Evolutionary conservation across 1,140 invertebrate genomes (phyloP).

Genomic region (Odontomachus brunneus): DNA sequence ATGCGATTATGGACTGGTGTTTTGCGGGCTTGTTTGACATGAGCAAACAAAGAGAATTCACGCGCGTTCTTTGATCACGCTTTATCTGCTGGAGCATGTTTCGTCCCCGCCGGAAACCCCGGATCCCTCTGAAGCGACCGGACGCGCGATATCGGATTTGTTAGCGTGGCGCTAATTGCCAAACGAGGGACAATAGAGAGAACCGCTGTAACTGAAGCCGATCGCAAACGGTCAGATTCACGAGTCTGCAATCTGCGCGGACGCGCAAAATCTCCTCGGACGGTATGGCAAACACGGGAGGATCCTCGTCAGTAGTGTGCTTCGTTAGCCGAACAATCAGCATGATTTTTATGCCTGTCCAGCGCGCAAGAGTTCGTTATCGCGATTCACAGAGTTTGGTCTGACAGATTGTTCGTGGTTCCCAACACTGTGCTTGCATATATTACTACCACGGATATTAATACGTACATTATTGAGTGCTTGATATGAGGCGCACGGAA

Average conservation of each 20-base stretch:
- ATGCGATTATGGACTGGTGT: slow-evolving; percentile 4
- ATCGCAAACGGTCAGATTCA: slow-evolving; percentile 42
- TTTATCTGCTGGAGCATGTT: slow-evolving; percentile 12
- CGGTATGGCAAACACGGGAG: slow-evolving; percentile 5
- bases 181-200: slow-evolving; percentile 12
- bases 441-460: neutral
- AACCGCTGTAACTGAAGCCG: slow-evolving; percentile 23
- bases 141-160: slow-evolving; percentile 34
- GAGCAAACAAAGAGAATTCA: slow-evolving; percentile 9
- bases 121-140: neutral
- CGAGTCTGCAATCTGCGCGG: slow-evolving; percentile 20
- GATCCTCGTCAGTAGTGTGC: slow-evolving; percentile 13
- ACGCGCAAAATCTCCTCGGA: slow-evolving; percentile 13
- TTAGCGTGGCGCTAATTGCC: slow-evolving; percentile 35
- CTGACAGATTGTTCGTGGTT: slow-evolving; percentile 3
- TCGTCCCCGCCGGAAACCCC: neutral
- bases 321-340: slow-evolving; percentile 52
- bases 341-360: slow-evolving; percentile 25
- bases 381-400: neutral
- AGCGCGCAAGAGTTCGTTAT: slow-evolving; percentile 38
- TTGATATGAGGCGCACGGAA: too few relatives aligned
- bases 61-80: slow-evolving; percentile 15
- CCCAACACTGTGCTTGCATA: neutral
- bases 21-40: neutral
- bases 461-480: neutral